Conservation (phyloP, 2,113 vertebrate genomes). For the Spilogale gracilis region DNA sequence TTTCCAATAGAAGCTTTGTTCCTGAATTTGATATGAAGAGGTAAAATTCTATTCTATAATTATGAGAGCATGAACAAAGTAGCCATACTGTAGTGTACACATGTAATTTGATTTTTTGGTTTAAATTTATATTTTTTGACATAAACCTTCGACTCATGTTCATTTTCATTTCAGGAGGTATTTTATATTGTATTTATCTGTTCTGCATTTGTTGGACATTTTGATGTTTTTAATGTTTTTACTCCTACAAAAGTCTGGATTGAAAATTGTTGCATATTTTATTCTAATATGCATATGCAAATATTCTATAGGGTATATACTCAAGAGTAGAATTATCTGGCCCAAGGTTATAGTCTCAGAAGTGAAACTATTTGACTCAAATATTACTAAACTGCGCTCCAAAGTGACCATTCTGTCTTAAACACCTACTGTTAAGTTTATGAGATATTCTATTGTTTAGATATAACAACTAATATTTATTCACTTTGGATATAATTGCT, state of each 20-base stretch:
- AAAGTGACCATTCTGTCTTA: neutral
- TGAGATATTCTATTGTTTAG: neutral
- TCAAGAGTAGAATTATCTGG: neutral
- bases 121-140: neutral
- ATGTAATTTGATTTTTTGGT: neutral
- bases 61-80: neutral
- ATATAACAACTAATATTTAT: neutral
- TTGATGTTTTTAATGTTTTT: neutral
- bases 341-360: neutral
- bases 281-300: neutral
- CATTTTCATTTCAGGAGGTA: neutral
- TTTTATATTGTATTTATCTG: neutral
- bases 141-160: neutral
- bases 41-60: neutral
- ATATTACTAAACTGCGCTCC: neutral
- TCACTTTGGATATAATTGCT: neutral
- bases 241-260: neutral
- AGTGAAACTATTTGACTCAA: neutral
- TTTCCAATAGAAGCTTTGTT: neutral
- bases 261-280: neutral
- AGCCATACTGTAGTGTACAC: neutral
- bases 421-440: neutral
- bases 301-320: neutral
- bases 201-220: neutral
- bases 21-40: neutral